Base-by-base conservation (phyloP, 2,888 invertebrate genomes). In the Enchytraeus crypticus region DNA sequence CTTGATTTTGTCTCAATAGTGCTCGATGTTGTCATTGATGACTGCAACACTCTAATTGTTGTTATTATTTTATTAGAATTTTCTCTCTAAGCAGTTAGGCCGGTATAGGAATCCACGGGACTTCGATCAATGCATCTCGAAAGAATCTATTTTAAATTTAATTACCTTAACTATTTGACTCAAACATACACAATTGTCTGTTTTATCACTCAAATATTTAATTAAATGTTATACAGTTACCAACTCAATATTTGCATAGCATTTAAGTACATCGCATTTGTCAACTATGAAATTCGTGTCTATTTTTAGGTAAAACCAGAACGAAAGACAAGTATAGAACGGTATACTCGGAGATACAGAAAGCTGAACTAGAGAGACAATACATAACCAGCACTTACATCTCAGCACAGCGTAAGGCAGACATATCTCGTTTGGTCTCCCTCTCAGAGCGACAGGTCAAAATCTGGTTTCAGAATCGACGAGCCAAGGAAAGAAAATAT, bases 401-500 rank as follows among this genome's bases (percentile, higher is more conserved):
- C 34, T 21, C 33, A 0, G 34, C 43, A 27, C 34, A 38, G 23
- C 33, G 55, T 27, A 54, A 54, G 55, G 3, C 33, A 14, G 33
- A 38, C 38, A 54, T 54, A 2, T 32, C 55, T 11, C 23, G 34
- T 21, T 21, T 18, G 0, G 55, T 54, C 5, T 27, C 33, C n/a
- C 43, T 54, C 21, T 38, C 55, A 38, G 55, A 54, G 23, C 32
- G 55, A 23, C 55, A 54, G 55, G 55, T 54, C 27, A 54, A 54
- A 38, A 54, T 54, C 55, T 54, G 55, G 55, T 54, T 54, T 34
- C 55, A 54, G 55, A 58, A 58, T 18, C 49, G 58, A 29, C 51
- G 58, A 34, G 58, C 58, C 5, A 58, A 58, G 51, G 58, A 58
- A 29, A 43, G 58, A 21, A 63, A 61, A 47, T 47, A 57, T 47